Base-by-base conservation (phyloP, 2,797 vertebrate species). In the Oryzias dopingdopingensis region DNA sequence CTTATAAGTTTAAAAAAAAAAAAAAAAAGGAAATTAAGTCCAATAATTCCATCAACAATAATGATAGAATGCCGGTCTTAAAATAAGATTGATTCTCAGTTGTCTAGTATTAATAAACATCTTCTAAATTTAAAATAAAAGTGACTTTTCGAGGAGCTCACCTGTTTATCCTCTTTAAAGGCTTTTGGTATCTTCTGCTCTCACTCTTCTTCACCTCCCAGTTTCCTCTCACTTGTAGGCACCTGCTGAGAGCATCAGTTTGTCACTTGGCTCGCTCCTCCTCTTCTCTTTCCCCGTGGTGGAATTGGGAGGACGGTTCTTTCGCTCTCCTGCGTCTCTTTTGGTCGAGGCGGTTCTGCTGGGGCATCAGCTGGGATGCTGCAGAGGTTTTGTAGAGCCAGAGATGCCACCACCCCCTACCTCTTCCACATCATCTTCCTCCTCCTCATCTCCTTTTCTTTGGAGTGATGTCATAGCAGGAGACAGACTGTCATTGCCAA, bases 191-290 rank as follows among this genome's bases (percentile, higher is more conserved):
- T 84, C 72, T 81, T 59, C 44, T 70, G 75, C 76, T 78, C 77
- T 85, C 67, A 85, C 71, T 56, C 62, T 42, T 62, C 82, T 61
- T 52, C 5, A 68, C 67, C 72, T 71, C 43, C 80, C 47, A 50
- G 74, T 71, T 84, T 79, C 88, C 63, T 75, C 84, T 90, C 81
- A 91, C 81, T 90, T 88, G 86, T 85, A 83, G 86, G 86, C 87
- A 92, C 90, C 91, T 91, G 89, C 86, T 82, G 74, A 63, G 84
- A 90, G 89, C 89, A 88, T 91, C 90, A 76, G 84, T 84, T 70
- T 86, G 86, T 88, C 87, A 65, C 85, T 80, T 55, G 1, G 57
- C 71, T 72, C 65, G 57, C 88, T 86, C 83, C 88, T 84, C 89
- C 87, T 60, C 40, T 82, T 81, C 62, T 66, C 60, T 48, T 23